Evolutionary conservation across 2,113 vertebrate genomes (phyloP), one percentile per base, ranked within the genome.

Genomic region (Lamprotornis superbus): DNA sequence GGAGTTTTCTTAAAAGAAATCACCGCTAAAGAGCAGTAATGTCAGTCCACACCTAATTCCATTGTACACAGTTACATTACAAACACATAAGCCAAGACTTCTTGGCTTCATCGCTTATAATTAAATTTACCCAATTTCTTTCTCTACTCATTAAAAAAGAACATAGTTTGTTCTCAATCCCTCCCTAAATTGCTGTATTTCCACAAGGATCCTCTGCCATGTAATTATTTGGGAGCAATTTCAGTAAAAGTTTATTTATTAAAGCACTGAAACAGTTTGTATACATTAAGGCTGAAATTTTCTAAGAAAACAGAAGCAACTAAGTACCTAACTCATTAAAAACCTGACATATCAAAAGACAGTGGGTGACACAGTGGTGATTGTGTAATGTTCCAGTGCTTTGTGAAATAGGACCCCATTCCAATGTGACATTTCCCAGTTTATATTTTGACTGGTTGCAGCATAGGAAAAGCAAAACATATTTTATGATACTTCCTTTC

Each of bases 31-130:
- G n/a, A 49, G 14, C 76, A 60, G 35, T 37, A 73, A 17, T 0
- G 0, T 5, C 44, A 59, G 22, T 60, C n/a, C 0, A 4, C 11
- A 69, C 13, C 31, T 40, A n/a, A 77, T 61, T 65, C 31, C 25
- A 13, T 16, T 8, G 5, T 21, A 77, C 0, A 0, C 19, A n/a
- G 35, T 40, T n/a, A 65, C 15, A 10, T 60, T 25, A 44, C 9
- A 75, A 42, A 82, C 28, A 30, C 16, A 31, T 14, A 44, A 22
- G 27, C 3, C 24, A 67, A 47, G 46, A 77, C 23, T 64, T 47
- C 44, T 88, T 56, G 18, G 6, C 24, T 69, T 76, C 27, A 44
- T 4, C 1, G 2, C 2, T 61, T 68, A 40, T 9, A 73, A 73
- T 35, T 30, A 39, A 79, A 53, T 31, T 30, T 64, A 69, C 5